phyloP scores from a whole-genome alignment of 2,888 invertebrate species.

The Lysandra bellargus region DNA sequence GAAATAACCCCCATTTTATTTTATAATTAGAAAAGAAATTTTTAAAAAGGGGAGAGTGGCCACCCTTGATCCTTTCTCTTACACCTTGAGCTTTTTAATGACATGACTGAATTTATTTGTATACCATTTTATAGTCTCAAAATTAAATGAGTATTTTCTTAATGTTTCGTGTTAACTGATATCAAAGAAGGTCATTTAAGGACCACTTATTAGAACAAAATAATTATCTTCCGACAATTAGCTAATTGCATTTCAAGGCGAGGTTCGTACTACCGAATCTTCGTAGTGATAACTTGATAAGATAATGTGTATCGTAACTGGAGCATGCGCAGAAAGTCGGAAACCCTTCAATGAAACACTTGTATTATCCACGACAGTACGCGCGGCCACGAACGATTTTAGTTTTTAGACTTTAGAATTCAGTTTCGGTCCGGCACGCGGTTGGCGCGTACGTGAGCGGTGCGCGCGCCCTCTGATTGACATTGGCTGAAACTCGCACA shows the following conservation, averaged over 20 bases:
- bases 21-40: neutral
- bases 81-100: neutral
- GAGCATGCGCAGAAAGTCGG: slow-evolving; percentile 58
- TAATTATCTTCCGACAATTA: slow-evolving; percentile 40
- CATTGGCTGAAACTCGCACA: slow-evolving; percentile 65
- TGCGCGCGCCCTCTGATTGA: slow-evolving; percentile 56
- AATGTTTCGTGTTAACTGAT: too few species aligned
- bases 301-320: slow-evolving; percentile 42
- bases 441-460: slow-evolving; percentile 48
- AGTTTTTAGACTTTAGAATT: slow-evolving; percentile 44
- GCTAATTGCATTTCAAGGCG: slow-evolving; percentile 45
- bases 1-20: too few species aligned
- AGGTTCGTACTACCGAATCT: slow-evolving; percentile 39
- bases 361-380: neutral
- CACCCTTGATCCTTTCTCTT: neutral
- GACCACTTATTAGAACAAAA: slow-evolving; percentile 11
- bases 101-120: neutral
- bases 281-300: slow-evolving; percentile 49
- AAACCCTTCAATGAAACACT: slow-evolving; percentile 56
- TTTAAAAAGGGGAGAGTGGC: neutral
- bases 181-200: neutral
- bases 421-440: slow-evolving; percentile 67
- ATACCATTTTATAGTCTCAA: too few species aligned
- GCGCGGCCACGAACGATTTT: slow-evolving; percentile 46
- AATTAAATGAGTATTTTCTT: too few species aligned